phyloP scores from a whole-genome alignment of 2,797 vertebrate species.

The Neomorphus geoffroyi region DNA sequence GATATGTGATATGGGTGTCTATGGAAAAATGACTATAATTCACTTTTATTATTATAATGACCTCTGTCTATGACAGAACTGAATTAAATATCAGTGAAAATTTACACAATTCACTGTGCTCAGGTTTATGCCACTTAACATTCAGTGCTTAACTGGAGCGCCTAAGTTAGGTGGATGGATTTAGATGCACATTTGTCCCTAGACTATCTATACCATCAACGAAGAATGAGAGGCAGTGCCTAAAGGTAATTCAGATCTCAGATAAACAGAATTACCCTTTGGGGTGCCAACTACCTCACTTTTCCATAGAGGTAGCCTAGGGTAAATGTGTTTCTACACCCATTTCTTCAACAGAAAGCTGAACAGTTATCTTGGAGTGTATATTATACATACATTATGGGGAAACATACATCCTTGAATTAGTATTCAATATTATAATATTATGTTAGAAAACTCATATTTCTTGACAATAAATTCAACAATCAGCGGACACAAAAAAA shows the following conservation, averaged over 20 bases:
- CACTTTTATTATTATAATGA: slow-evolving; percentile 63
- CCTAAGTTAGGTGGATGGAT: slow-evolving; percentile 12
- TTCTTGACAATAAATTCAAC: not conserved
- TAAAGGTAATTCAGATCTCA: not conserved
- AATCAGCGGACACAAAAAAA: not conserved
- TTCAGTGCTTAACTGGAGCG: slow-evolving; percentile 13
- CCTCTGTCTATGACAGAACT: slow-evolving; percentile 44
- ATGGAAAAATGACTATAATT: slow-evolving; percentile 32
- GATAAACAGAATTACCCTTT: not conserved
- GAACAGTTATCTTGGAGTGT: not conserved
- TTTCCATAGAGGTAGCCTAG: not conserved
- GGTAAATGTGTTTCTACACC: not conserved
- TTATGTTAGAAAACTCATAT: not conserved
- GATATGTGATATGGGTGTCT: not conserved
- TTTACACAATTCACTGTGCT: slow-evolving; percentile 49
- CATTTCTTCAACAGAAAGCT: not conserved
- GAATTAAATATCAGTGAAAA: slow-evolving; percentile 55
- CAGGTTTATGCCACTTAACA: slow-evolving; percentile 48
- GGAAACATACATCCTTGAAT: not conserved
- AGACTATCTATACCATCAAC: not conserved
- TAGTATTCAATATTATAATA: not conserved
- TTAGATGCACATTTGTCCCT: slow-evolving; percentile 1
- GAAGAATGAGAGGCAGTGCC: slow-evolving; percentile 5
- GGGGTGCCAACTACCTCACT: not conserved
- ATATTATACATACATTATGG: too few relatives aligned